Conservation (phyloP, 2,113 vertebrate genomes). For the Lepisosteus osseus region DNA sequence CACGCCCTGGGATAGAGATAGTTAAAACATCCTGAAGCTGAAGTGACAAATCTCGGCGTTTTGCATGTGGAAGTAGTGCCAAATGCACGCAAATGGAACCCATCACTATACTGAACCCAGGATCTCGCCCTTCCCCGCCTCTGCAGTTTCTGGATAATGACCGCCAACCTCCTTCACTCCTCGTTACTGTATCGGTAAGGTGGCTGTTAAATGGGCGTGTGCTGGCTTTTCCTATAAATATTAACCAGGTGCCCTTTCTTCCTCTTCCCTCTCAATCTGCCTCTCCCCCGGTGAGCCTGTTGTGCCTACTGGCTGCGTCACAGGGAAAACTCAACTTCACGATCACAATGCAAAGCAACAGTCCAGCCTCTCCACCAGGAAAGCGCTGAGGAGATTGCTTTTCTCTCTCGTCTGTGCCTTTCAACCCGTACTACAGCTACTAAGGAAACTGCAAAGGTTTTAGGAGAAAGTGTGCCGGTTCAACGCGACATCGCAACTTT, state of each 20-base stretch:
- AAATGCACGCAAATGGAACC: no score
- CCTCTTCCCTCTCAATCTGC: constrained; percentile 14
- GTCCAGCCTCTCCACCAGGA: constrained; percentile 21
- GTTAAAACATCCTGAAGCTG: not conserved
- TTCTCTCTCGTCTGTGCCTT: constrained; percentile 31
- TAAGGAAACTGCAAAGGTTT: constrained; percentile 20
- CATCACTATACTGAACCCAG: no score
- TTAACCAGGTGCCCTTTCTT: constrained; percentile 56
- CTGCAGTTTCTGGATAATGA: no score
- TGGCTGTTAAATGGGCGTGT: constrained; percentile 38
- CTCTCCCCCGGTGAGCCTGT: not conserved
- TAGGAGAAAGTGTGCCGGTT: constrained; percentile 9
- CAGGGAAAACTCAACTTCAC: constrained; percentile 33
- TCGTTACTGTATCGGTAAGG: constrained; percentile 20
- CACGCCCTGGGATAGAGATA: not conserved
- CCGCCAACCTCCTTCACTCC: not conserved
- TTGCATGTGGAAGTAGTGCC: not conserved
- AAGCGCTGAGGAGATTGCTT: not conserved
- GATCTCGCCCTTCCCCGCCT: no score
- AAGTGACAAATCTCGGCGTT: not conserved
- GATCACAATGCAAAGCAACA: constrained; percentile 27
- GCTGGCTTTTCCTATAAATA: constrained; percentile 46
- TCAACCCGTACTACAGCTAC: constrained; percentile 25
- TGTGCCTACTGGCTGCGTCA: constrained; percentile 25
- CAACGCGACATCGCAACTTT: constrained; percentile 18